Conservation (phyloP, 2,113 vertebrate genomes). For the Phrynosoma blainvillii region DNA sequence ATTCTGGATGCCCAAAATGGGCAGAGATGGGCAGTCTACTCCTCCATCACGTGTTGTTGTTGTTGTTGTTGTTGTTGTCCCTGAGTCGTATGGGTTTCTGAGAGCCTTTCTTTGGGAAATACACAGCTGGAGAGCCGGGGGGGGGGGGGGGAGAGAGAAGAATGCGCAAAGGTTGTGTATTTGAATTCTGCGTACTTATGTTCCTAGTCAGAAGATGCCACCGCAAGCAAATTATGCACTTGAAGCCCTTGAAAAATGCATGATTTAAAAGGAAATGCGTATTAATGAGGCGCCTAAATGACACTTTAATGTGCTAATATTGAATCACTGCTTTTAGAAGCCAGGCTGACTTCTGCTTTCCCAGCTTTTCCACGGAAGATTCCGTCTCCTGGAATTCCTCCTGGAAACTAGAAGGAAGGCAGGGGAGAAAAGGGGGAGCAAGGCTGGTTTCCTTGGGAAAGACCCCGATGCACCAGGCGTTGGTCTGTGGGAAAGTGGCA, state of each 20-base stretch:
- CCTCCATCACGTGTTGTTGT: too few species aligned
- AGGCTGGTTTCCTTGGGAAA: neutral
- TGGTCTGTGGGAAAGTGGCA: neutral
- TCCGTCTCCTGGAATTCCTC: neutral
- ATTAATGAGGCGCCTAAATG: conserved; percentile 34
- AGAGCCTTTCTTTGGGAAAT: conserved; percentile 15
- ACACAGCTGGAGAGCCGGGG: neutral
- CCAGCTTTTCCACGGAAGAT: neutral
- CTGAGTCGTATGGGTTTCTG: neutral
- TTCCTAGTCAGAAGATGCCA: conserved; percentile 20
- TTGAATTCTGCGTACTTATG: neutral
- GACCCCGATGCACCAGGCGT: too few species aligned
- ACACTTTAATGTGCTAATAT: conserved; percentile 15
- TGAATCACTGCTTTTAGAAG: conserved; percentile 29
- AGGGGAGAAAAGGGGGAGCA: neutral
- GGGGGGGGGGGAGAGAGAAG: too few species aligned
- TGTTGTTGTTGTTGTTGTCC: too few species aligned
- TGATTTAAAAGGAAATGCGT: conserved; percentile 22
- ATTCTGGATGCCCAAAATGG: too few species aligned
- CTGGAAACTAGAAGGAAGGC: neutral
- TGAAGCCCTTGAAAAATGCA: neutral
- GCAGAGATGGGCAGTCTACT: too few species aligned
- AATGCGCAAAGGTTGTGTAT: neutral
- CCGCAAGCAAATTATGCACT: conserved; percentile 31
- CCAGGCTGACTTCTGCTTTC: neutral